Percentiles rank a stretch among this genome's conserved stretches.
phyloP scores from a whole-genome alignment of 2,797 vertebrate species.

The Cephalopachus bancanus region DNA sequence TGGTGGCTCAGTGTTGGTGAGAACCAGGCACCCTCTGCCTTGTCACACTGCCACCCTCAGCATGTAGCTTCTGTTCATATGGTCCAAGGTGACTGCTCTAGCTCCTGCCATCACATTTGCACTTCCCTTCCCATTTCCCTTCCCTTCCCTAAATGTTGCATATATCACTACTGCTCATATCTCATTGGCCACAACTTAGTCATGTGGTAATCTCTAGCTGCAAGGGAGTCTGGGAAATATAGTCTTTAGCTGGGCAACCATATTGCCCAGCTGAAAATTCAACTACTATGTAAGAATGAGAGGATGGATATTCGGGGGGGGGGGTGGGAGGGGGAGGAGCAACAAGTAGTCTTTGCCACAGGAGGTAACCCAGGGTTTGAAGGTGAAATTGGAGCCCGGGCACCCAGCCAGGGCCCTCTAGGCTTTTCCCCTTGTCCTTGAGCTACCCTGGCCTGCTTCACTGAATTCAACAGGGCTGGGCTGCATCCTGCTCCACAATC shows the following conservation, averaged over 20 bases:
- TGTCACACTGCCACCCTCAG: background rate
- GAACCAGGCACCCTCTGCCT: background rate
- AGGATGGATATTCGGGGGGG: background rate
- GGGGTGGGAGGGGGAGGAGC: too few relatives aligned
- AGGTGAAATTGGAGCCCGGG: background rate
- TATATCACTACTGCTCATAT: background rate
- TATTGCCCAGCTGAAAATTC: background rate
- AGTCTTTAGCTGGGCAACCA: background rate
- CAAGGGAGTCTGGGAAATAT: conserved; percentile 23
- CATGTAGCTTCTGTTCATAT: background rate
- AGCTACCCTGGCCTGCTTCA: background rate
- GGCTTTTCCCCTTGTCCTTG: background rate
- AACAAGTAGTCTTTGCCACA: background rate
- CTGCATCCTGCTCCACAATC: background rate
- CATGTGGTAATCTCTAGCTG: background rate
- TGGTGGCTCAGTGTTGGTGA: background rate
- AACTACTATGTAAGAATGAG: background rate
- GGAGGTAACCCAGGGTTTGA: background rate
- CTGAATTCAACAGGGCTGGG: background rate
- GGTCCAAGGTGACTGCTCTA: background rate
- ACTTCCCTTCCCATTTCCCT: background rate
- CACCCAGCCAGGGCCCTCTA: background rate
- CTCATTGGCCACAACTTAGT: conserved; percentile 1
- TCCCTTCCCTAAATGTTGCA: background rate
- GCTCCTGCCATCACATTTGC: background rate